Base-by-base conservation (phyloP, 2,797 vertebrate species). In the Schizothorax lantsangensis region DNA sequence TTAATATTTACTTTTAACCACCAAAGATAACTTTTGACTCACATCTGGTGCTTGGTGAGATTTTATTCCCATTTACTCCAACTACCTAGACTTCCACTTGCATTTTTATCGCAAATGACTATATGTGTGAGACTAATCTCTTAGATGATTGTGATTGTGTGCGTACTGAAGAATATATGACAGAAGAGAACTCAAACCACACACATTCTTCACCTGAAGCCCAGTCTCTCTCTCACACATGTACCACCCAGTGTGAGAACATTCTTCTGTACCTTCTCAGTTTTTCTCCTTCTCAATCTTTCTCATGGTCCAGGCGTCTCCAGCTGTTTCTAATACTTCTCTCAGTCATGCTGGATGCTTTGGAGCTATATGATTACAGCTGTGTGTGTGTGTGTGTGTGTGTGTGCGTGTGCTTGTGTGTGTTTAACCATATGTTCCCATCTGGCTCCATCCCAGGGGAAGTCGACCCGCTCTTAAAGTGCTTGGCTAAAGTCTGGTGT, bases 281-380 rank as follows among this genome's bases (percentile, higher is more conserved):
- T 69, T 86, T 82, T 84, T 79, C 57, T 80, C 4, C 52, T 78
- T 23, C 78, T 85, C 7, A 36, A 80, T 86, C 78, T 80, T 81
- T 86, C 71, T 84, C 84, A 84, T 75, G 73, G 49, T 79, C 69
- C 43, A 47, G 77, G 78, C 78, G 26, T 74, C 86, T 89, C 84
- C 89, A 91, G 90, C 88, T 89, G 89, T 87, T 90, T 88, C 74
- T 90, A 85, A 89, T 86, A 85, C 79, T 64, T 12, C 40, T 43
- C 85, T 86, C 86, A 90, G 85, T 87, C 84, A 85, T 86, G 85
- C 86, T 79, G 74, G 36, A 68, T 62, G 66, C 47, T 72, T 79
- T 83, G 49, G 33, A 84, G 74, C 86, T 59, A 66, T 84, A 84
- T 43, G 43, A 74, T 78, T 86, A 86, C 88, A 89, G 83, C 90